Conservation (phyloP, 2,113 vertebrate genomes). For the Cricetomys ansorgei region DNA sequence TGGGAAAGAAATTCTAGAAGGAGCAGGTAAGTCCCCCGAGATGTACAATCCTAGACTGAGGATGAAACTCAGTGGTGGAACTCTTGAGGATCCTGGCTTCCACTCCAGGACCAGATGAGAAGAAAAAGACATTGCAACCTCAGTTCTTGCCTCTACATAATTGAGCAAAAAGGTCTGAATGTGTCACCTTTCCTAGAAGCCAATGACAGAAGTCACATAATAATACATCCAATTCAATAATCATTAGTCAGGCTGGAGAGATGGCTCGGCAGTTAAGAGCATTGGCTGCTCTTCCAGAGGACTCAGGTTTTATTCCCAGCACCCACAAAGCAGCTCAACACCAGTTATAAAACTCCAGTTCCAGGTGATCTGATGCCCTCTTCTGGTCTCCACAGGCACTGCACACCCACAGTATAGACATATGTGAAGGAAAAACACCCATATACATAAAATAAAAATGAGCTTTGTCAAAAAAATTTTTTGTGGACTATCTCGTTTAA, state of each 20-base stretch:
- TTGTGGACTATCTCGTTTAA: neutral
- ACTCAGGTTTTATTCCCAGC: neutral
- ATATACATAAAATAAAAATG: neutral
- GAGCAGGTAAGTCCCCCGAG: neutral
- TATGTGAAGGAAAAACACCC: too few relatives aligned
- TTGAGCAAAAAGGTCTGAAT: neutral
- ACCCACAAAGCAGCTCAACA: neutral
- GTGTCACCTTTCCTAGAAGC: neutral
- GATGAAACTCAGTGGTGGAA: neutral
- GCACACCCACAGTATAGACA: neutral
- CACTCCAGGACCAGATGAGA: neutral
- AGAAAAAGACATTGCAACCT: neutral
- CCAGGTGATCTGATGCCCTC: neutral
- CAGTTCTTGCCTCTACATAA: neutral
- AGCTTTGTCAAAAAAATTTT: neutral
- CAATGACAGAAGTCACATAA: conserved; percentile 22
- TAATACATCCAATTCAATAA: neutral
- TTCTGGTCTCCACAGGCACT: neutral
- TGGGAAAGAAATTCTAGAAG: conserved; percentile 32
- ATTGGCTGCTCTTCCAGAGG: neutral
- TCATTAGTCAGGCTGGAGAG: neutral
- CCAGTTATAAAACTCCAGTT: neutral
- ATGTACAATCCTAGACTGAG: neutral
- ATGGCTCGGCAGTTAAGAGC: neutral
- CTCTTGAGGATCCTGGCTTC: neutral